Conservation (phyloP, 2,797 vertebrate species). For the Lagorchestes hirsutus region DNA sequence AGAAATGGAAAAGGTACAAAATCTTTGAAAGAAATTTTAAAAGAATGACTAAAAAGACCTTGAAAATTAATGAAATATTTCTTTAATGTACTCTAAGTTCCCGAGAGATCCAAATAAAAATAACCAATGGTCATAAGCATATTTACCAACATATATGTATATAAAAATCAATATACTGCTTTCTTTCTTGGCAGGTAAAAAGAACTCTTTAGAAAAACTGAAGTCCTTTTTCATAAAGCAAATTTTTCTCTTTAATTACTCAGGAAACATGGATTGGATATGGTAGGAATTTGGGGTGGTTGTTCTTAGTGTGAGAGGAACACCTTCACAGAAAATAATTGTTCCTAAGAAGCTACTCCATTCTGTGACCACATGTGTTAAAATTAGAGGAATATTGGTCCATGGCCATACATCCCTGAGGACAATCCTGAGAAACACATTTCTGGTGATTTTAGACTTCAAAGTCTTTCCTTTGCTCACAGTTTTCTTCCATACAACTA, state of each 20-base stretch:
- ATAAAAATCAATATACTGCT: constrained; percentile 43
- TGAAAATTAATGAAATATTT: constrained; percentile 53
- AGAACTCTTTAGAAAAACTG: constrained; percentile 62
- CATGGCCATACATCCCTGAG: constrained; percentile 20
- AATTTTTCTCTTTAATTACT: constrained; percentile 48
- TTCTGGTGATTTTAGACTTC: constrained; percentile 62
- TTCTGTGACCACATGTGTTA: not conserved
- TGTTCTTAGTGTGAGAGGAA: not conserved
- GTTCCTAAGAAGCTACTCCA: constrained; percentile 56
- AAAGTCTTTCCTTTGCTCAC: constrained; percentile 71
- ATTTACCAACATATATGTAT: constrained; percentile 70
- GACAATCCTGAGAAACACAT: constrained; percentile 64
- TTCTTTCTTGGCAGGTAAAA: constrained; percentile 57
- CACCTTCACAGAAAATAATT: not conserved
- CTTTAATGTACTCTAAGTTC: constrained; percentile 53
- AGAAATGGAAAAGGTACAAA: constrained; percentile 56
- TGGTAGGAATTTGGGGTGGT: constrained; percentile 25
- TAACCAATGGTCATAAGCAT: constrained; percentile 47
- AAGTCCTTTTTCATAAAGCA: constrained; percentile 64
- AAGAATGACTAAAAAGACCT: constrained; percentile 39
- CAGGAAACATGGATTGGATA: constrained; percentile 44
- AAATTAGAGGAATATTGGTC: not conserved
- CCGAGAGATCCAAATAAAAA: constrained; percentile 65
- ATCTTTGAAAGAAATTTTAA: constrained; percentile 34
- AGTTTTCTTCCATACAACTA: constrained; percentile 53